These are phyloP conservation scores for Herpailurus yagouaroundi DNA, from an alignment of 2,113 vertebrate genomes.

Conservation along the genomic window DNA sequence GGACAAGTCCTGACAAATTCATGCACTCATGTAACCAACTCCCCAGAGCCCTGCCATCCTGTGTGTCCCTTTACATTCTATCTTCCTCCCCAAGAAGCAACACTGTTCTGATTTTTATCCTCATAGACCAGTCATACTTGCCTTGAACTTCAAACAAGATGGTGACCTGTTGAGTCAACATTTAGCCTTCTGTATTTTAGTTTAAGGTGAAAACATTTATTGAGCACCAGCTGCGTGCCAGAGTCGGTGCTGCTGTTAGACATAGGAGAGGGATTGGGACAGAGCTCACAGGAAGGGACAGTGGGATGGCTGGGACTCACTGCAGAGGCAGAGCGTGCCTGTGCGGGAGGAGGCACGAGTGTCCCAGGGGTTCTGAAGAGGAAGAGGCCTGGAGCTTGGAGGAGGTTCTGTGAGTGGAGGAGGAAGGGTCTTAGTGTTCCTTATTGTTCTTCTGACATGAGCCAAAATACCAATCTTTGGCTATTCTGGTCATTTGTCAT, in stretches of 20 bases:
- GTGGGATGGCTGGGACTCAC: rapidly evolving
- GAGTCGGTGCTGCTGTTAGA: not conserved
- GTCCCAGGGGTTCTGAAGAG: rapidly evolving
- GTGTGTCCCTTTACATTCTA: rapidly evolving
- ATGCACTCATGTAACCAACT: rapidly evolving
- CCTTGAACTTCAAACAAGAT: not conserved
- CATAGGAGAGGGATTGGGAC: no score
- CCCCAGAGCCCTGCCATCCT: not conserved
- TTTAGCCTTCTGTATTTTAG: not conserved
- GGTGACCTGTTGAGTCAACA: not conserved
- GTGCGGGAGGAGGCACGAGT: rapidly evolving
- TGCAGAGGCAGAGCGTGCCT: rapidly evolving
- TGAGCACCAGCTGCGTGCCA: not conserved
- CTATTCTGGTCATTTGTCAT: not conserved
- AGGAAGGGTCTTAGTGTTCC: rapidly evolving
- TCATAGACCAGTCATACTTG: not conserved
- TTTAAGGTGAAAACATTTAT: not conserved
- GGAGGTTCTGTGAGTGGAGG: not conserved
- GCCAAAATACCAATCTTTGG: not conserved
- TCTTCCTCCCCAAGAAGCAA: not conserved
- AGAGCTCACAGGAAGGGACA: not conserved
- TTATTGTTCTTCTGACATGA: not conserved
- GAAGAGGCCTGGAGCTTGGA: not conserved
- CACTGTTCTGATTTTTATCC: not conserved
- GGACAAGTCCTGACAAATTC: not conserved